Evolutionary conservation across 2,113 vertebrate species (phyloP).

Genomic region (Grammomys dolichurus): DNA sequence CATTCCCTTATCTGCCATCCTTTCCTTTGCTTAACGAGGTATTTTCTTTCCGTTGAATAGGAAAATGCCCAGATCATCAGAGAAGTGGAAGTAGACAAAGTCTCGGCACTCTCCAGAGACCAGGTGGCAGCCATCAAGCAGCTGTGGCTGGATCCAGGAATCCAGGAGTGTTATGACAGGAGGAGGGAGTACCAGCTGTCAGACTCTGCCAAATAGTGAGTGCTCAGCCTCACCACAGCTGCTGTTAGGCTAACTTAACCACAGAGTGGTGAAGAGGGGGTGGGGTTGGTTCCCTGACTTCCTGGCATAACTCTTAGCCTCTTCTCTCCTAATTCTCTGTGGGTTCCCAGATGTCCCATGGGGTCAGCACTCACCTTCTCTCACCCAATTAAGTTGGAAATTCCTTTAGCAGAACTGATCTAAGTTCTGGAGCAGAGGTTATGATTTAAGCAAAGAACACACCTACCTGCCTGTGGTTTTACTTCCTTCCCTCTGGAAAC

Average conservation of each 20-base stretch:
- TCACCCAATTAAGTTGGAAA: not conserved
- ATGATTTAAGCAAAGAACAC: not conserved
- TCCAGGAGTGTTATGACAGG: constrained; percentile 91
- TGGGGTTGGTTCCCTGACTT: not conserved
- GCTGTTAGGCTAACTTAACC: not conserved
- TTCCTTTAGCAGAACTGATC: not conserved
- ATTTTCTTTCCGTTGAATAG: constrained; percentile 79
- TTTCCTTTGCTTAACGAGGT: not conserved
- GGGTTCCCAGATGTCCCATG: not conserved
- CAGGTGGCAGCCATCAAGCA: constrained; percentile 87
- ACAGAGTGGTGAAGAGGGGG: not conserved
- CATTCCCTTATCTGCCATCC: not conserved
- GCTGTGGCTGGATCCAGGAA: constrained; percentile 90
- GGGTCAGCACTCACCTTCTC: not conserved
- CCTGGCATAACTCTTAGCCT: not conserved
- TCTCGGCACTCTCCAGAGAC: constrained; percentile 83
- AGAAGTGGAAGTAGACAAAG: constrained; percentile 91
- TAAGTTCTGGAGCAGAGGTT: not conserved
- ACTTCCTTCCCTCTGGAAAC: not conserved
- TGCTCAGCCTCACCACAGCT: not conserved
- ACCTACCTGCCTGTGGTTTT: not conserved
- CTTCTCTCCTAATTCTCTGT: not conserved
- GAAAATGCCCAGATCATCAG: constrained; percentile 85
- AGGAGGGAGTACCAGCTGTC: constrained; percentile 93
- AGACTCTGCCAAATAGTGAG: constrained; percentile 93